Evolutionary conservation across 2,797 vertebrate species (phyloP).

Genomic region (Helicolenus hilgendorfi): DNA sequence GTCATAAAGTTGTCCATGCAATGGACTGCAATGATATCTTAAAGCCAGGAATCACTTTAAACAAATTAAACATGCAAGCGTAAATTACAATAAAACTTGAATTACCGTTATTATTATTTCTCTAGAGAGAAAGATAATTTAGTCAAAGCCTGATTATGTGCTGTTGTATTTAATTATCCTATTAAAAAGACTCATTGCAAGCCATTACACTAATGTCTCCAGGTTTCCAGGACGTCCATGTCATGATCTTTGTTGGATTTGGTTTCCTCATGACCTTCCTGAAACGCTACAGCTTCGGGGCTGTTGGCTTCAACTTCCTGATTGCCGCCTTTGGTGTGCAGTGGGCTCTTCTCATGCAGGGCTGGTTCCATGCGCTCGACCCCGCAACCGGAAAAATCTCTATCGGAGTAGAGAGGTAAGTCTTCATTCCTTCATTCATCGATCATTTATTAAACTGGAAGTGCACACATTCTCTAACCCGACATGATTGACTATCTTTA

Average conservation of each 20-base stretch:
- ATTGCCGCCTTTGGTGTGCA: conserved; percentile 96
- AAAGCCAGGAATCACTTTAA: neutral
- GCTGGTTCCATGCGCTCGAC: conserved; percentile 94
- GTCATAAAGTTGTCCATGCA: neutral
- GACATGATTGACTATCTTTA: neutral
- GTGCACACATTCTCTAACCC: neutral
- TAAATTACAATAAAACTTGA: neutral
- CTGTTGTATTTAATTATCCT: neutral
- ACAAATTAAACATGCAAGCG: neutral
- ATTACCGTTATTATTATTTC: too few relatives aligned
- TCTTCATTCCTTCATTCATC: neutral
- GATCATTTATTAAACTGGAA: neutral
- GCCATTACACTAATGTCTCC: neutral
- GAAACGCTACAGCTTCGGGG: conserved; percentile 95
- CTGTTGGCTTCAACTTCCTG: conserved; percentile 97
- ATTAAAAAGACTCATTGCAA: neutral
- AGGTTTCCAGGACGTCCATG: conserved; percentile 99
- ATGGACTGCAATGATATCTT: neutral
- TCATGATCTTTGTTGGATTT: conserved; percentile 99
- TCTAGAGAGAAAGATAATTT: neutral
- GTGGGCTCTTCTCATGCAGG: conserved; percentile 98
- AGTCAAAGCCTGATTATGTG: neutral
- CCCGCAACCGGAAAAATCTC: conserved; percentile 85
- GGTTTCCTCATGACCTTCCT: conserved; percentile 99
- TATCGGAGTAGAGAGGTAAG: conserved; percentile 94